Evolutionary conservation across 1,140 invertebrate species (phyloP), one percentile per base, ranked within the genome.

Genomic region (Trichogramma pretiosum): DNA sequence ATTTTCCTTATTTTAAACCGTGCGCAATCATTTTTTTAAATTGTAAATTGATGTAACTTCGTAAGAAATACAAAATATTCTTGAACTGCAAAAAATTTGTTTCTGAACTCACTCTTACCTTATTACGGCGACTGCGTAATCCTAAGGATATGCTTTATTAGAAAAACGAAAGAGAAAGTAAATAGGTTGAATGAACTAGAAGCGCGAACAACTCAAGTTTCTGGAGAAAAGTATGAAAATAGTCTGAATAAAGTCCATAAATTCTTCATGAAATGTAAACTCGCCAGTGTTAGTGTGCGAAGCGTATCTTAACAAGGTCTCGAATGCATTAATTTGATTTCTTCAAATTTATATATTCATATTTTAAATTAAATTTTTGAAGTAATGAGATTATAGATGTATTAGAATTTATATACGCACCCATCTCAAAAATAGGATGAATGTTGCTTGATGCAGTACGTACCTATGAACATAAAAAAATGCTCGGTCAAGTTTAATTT

Each of bases 251-350:
- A 62, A 52, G 47, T 52, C 43, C 54, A 59, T 60, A 57, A 59
- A 62, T 57, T 59, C 33, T 48, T 55, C 46, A 41, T 43, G 51
- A 48, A 47, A 53, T 48, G 48, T 43, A 52, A 19, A 46, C 37
- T n/a, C n/a, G n/a, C n/a, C n/a, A n/a, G n/a, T n/a, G n/a, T n/a
- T n/a, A n/a, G n/a, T n/a, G n/a, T n/a, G n/a, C n/a, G n/a, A n/a
- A n/a, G n/a, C n/a, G n/a, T n/a, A n/a, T n/a, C n/a, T n/a, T n/a
- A n/a, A 44, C 47, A 19, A 33, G 46, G 50, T 52, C 48, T 56
- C 49, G 56, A 58, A 60, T 58, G 52, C 56, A 60, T 59, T 56
- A 62, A 56, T n/a, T n/a, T n/a, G n/a, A n/a, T n/a, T n/a, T n/a
- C n/a, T n/a, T n/a, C n/a, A n/a, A n/a, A n/a, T n/a, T n/a, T n/a